These are phyloP conservation scores for Octopus sinensis DNA, from an alignment of 1,140 invertebrate species.

Conservation along the genomic window DNA sequence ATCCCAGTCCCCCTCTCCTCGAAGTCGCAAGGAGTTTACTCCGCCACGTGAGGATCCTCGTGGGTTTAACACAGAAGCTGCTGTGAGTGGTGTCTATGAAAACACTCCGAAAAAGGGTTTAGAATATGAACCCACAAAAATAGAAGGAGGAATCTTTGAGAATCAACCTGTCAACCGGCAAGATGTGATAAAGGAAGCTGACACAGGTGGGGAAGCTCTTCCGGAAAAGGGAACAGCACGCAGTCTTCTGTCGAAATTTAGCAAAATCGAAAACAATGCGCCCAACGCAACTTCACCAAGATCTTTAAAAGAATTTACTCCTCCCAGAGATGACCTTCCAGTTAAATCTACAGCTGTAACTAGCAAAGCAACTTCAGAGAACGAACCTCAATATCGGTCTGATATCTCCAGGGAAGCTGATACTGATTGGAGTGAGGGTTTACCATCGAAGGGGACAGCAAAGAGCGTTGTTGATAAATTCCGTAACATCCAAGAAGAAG, in stretches of 20 bases:
- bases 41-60: slow-evolving; percentile 32
- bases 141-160: slow-evolving; percentile 47
- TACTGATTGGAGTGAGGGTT: slow-evolving; percentile 38
- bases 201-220: slow-evolving; percentile 36
- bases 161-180: slow-evolving; percentile 34
- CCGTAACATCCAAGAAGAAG: slow-evolving; percentile 43
- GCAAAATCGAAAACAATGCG: slow-evolving; percentile 40
- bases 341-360: slow-evolving; percentile 24
- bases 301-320: slow-evolving; percentile 47
- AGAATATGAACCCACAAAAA: slow-evolving; percentile 34
- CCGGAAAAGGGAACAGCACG: slow-evolving; percentile 48
- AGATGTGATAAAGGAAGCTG: slow-evolving; percentile 35
- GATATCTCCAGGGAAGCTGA: slow-evolving; percentile 43
- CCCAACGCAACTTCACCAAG: slow-evolving; percentile 32
- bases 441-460: slow-evolving; percentile 45
- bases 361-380: slow-evolving; percentile 41
- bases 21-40: slow-evolving; percentile 32
- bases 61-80: slow-evolving; percentile 25
- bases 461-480: slow-evolving; percentile 46
- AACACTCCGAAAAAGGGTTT: slow-evolving; percentile 33
- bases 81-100: slow-evolving; percentile 33
- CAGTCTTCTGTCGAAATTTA: slow-evolving; percentile 47
- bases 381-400: slow-evolving; percentile 32
- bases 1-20: slow-evolving; percentile 26
- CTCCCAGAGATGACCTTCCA: slow-evolving; percentile 40